Evolutionary conservation across 2,797 vertebrate species (phyloP).

Genomic region (Myripristis murdjan): DNA sequence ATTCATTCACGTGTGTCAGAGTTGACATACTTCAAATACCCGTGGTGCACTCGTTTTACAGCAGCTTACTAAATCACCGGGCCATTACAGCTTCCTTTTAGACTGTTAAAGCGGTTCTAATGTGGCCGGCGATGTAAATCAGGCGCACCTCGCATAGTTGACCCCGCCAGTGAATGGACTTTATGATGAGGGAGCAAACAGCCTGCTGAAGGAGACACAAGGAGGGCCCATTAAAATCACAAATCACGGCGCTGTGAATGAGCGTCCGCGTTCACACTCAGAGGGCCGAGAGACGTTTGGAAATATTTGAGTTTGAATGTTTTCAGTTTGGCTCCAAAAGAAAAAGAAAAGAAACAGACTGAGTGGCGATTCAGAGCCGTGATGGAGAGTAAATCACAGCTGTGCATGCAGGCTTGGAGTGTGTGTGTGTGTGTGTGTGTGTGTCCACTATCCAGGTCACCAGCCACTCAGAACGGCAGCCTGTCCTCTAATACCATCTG

Average conservation of each 20-base stretch:
- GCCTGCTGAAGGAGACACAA: not conserved
- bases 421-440: conserved; percentile 5
- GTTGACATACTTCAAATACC: conserved; percentile 60
- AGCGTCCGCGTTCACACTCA: conserved; percentile 7
- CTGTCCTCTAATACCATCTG: not conserved
- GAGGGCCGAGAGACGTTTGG: not conserved
- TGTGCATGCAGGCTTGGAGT: not conserved
- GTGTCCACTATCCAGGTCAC: not conserved
- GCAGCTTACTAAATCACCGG: conserved; percentile 28
- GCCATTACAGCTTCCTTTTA: conserved; percentile 24
- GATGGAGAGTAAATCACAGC: conserved; percentile 15
- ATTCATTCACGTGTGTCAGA: conserved; percentile 46
- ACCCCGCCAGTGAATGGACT: conserved; percentile 28
- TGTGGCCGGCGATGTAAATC: conserved; percentile 38
- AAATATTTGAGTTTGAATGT: conserved; percentile 27
- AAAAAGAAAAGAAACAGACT: not conserved
- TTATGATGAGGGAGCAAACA: conserved; percentile 11
- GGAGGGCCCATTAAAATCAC: not conserved
- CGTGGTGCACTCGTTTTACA: conserved; percentile 19
- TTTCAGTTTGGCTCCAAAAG: conserved; percentile 13
- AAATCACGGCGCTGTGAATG: conserved; percentile 38
- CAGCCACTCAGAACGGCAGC: not conserved
- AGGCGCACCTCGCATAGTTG: conserved; percentile 30
- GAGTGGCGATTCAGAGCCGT: not conserved
- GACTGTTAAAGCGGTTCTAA: conserved; percentile 38